Evolutionary conservation across 2,113 vertebrate species (phyloP), one percentile per base, ranked within the genome.

Genomic region (Hemicordylus capensis): DNA sequence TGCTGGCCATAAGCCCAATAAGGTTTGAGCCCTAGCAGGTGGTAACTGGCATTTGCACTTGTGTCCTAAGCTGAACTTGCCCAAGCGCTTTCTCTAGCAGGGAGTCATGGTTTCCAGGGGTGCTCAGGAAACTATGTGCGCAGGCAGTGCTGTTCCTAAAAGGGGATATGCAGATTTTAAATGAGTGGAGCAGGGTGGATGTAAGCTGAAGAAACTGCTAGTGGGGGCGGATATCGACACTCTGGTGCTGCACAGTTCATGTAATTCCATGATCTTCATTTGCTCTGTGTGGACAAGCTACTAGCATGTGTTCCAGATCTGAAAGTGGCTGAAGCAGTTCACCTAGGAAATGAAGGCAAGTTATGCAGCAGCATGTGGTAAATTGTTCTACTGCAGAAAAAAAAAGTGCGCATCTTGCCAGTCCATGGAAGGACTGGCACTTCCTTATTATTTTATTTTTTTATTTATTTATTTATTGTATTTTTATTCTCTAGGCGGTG

Each of bases 281-380:
- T 3, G 42, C 31, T 22, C 0, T 0, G 0, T 1, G 1, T 10
- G 34, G 6, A 1, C 34, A 15, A 34, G 46, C 19, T 2, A 3
- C 48, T n/a, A n/a, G 4, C 22, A n/a, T 0, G 0, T 15, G 0
- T 74, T 77, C 75, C 56, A 6, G 20, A 58, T 12, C 1, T 4
- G 24, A 56, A 56, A 1, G 48, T 15, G 28, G 24, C 76, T 39
- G 34, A 10, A 8, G 20, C 34, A 34, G 8, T 39, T 39, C 51
- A 1, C 51, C 2, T 26, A 6, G 56, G 37, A 59, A 28, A 24
- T 6, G 51, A 56, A 20, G 14, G 75, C 58, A 63, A 37, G 28
- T 34, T 76, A 9, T 26, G 3, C 37, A 39, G n/a, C n/a, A 20
- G 48, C 74, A 37, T 70, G 67, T 2, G 17, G 54, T 44, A 15